Percentiles rank a stretch among this genome's conserved stretches.
These are phyloP conservation scores for Calypte anna DNA, from an alignment of 2,113 vertebrate species.

Conservation along the genomic window DNA sequence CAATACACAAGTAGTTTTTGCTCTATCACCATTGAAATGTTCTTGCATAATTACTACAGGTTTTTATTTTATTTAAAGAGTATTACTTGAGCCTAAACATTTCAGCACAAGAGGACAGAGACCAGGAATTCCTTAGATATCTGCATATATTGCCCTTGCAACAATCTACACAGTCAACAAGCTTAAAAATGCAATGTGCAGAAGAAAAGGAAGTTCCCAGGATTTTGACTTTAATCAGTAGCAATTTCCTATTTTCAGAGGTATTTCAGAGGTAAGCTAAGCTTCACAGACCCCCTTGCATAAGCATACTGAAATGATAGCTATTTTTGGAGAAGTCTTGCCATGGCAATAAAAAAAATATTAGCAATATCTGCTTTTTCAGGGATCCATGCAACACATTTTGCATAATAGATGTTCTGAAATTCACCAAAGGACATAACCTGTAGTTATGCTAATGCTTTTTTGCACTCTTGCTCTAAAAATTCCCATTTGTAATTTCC, in stretches of 20 bases:
- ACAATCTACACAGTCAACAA: neutral
- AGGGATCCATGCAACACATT: neutral
- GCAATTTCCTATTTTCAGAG: neutral
- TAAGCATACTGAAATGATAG: neutral
- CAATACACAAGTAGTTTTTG: neutral
- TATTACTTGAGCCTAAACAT: neutral
- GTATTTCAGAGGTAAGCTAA: neutral
- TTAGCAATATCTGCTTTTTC: neutral
- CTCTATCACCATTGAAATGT: neutral
- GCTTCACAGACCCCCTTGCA: neutral
- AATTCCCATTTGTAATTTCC: neutral
- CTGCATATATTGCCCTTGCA: neutral
- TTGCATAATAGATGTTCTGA: neutral
- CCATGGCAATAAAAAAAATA: neutral
- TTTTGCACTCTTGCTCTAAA: neutral
- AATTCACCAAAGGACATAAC: neutral
- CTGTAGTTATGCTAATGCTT: neutral
- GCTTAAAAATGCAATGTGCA: neutral
- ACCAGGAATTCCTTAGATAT: neutral
- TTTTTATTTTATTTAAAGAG: neutral
- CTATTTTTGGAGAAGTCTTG: slow-evolving; percentile 3
- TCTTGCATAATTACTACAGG: neutral
- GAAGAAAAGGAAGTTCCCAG: neutral
- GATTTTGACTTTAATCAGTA: neutral
- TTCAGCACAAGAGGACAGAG: neutral